Base-by-base conservation (phyloP, 2,113 vertebrate genomes). In the Phrynosoma platyrhinos region DNA sequence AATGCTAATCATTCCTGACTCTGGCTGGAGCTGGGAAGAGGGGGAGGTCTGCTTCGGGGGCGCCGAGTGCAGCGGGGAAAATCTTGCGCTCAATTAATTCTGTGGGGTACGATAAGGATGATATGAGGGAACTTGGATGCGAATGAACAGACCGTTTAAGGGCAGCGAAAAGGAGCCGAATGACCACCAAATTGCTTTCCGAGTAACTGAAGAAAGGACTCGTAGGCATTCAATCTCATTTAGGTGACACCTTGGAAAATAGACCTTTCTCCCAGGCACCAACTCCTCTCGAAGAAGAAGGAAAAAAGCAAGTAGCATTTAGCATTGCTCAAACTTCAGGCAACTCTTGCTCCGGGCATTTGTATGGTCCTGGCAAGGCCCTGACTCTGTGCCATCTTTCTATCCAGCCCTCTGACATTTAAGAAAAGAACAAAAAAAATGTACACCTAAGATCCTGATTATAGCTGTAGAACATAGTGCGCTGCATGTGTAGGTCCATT, bases 1-100 rank as follows among this genome's bases (percentile, higher is more conserved):
- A 94, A 96, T 81, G 32, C 89, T 93, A 95, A 93, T 94, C 96
- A 95, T 91, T 93, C 94, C 92, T 89, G 92, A 84, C 88, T 89
- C 66, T 87, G 91, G 83, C 94, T 84, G 74, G 66, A 93, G 93
- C 91, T 30, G 10, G 71, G 92, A 92, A 85, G 84, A 68, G 27
- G 86, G 90, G 90, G 87, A 86, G 92, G 90, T 91, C 62, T 89
- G 25, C 20, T 87, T 79, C 88, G 86, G 84, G 86, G 80, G 42
- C 27, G 6, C 9, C 0, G 21, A 53, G 32, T 76, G 9, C 9
- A 47, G 36, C 53, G 81, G 74, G 36, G 81, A 74, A 83, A 83
- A 58, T 91, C 88, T 78, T 80, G n/a, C 23, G 16, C 81, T 90
- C 74, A 78, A 0, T 95, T 92, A 91, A 88, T 95, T 93, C 90